Evolutionary conservation across 2,797 vertebrate species (phyloP), one percentile per base, ranked within the genome.

Genomic region (Phoxinus dragarum): DNA sequence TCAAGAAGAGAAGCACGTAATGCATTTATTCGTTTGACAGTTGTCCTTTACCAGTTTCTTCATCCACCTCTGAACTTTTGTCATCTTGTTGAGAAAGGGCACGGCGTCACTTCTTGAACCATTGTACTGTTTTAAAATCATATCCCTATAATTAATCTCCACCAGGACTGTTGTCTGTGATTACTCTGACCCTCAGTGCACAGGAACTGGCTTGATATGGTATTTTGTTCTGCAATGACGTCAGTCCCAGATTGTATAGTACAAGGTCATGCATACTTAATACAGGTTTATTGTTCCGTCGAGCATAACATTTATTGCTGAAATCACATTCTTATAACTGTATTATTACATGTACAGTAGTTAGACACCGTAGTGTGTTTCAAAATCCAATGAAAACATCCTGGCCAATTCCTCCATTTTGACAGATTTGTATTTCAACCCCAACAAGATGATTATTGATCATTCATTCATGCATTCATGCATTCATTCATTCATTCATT

Each of bases 141-240:
- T 52, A 7, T 11, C 4, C 7, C 5, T 47, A 36, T 69, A 27
- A 54, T 44, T 49, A 17, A 67, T 75, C 23, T 66, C 31, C 67
- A 44, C 21, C 23, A 11, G 11, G 27, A n/a, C 54, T 38, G 19
- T 31, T 64, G 31, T 64, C 19, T 61, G 31, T 38, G 40, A 47
- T 71, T 79, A 59, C 40, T 72, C 12, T 72, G 42, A 56, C n/a
- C 64, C 61, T 68, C 38, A n/a, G 47, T 64, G 56, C 72, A 74
- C 61, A 54, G 79, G 69, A 81, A 47, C 34, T 54, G 9, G 4
- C 73, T 64, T 56, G 42, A 85, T 69, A 59, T 82, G 47, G 81
- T 67, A 64, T 66, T 72, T 47, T 84, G 69, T 49, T 67, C 68
- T 42, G 34, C 36, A 21, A 36, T 87, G 86, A 87, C 49, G 64